A percentile compares a stretch with the other conserved stretches of the same genome.
Conservation (phyloP, 2,113 vertebrate species). For the Struthio camelus region DNA sequence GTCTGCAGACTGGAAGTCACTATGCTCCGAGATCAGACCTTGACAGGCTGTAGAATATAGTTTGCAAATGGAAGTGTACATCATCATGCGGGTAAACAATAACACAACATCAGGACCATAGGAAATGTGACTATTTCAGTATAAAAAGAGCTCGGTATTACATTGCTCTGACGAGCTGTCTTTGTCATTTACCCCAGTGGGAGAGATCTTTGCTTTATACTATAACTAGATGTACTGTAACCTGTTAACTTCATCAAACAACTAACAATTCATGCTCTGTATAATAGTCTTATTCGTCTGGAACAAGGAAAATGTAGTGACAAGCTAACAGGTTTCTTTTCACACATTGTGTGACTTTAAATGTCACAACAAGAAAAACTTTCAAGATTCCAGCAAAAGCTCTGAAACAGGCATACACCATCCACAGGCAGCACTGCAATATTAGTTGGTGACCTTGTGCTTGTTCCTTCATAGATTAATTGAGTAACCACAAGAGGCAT, state of each 20-base stretch:
- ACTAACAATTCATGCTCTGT: background rate
- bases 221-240: background rate
- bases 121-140: background rate
- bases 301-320: background rate
- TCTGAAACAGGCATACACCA: background rate
- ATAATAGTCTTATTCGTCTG: background rate
- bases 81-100: accelerated
- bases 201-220: background rate
- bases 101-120: background rate
- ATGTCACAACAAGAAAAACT: background rate
- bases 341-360: background rate
- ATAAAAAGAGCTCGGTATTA: background rate
- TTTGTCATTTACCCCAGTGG: background rate
- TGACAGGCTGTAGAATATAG: too few species aligned
- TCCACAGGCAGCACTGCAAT: background rate
- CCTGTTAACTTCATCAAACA: background rate
- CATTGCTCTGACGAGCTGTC: background rate
- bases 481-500: accelerated
- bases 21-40: background rate
- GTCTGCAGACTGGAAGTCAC: background rate
- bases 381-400: background rate
- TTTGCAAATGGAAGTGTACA: accelerated
- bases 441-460: background rate
- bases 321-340: background rate
- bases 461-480: accelerated